These are phyloP conservation scores for Liopterus haemorrhoidalis DNA, from an alignment of 2,888 invertebrate species.

Conservation along the genomic window DNA sequence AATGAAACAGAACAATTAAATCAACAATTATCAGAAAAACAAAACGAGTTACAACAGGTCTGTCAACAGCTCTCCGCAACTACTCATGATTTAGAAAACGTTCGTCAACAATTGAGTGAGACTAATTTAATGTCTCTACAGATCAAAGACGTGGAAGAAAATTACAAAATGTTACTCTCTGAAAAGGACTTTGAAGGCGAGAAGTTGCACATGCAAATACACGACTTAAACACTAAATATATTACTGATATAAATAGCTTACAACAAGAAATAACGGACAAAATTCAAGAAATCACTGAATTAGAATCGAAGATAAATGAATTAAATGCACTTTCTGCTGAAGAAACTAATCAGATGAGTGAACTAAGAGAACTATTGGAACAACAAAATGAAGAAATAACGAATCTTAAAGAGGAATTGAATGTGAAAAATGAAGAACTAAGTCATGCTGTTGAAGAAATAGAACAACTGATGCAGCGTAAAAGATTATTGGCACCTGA, in stretches of 20 bases:
- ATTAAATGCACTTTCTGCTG: conserved; percentile 50
- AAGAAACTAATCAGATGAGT: conserved; percentile 50
- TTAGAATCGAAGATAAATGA: conserved; percentile 51
- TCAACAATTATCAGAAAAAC: conserved; percentile 3
- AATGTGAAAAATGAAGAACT: conserved; percentile 55
- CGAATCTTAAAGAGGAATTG: conserved; percentile 64
- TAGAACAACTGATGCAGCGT: conserved; percentile 35
- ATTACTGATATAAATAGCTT: conserved; percentile 40
- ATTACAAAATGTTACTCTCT: conserved; percentile 52
- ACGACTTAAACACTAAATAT: conserved; percentile 16
- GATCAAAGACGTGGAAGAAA: no score
- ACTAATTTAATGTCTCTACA: conserved; percentile 49
- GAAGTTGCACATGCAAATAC: conserved; percentile 37
- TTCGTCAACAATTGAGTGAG: conserved; percentile 44
- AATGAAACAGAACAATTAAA: conserved; percentile 13
- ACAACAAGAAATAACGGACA: conserved; percentile 44
- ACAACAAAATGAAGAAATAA: conserved; percentile 67
- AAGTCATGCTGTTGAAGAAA: conserved; percentile 46
- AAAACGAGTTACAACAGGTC: conserved; percentile 21
- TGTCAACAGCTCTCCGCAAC: conserved; percentile 20
- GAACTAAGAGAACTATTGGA: conserved; percentile 59
- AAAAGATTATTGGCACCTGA: conserved; percentile 8
- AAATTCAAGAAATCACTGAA: conserved; percentile 49
- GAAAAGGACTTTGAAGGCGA: conserved; percentile 51
- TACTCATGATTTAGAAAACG: conserved; percentile 47